Base-by-base conservation (phyloP, 2,888 invertebrate genomes). In the Apoderus coryli region DNA sequence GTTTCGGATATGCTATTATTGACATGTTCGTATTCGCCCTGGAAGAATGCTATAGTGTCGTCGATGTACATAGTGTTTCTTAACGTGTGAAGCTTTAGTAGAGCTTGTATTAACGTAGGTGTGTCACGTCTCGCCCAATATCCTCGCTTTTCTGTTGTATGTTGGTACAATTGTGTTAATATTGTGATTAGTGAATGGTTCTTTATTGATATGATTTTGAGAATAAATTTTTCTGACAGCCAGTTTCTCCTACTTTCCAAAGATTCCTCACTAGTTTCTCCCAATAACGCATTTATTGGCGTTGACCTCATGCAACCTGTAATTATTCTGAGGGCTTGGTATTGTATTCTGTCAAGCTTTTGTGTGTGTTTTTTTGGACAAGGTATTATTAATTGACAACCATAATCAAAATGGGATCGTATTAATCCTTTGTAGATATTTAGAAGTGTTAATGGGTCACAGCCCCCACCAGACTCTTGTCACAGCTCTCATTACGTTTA, bases 361-460 rank as follows among this genome's bases (percentile, higher is more conserved):
- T 10, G 4, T 3, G 22, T 7, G 3, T 16, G 9, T 3, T 14
- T 3, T 30, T 15, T 16, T n/a, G 12, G 4, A 4, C 10, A 9
- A 9, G 22, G 22, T 11, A 25, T 29, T 13, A 31, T n/a, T 4
- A 11, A 10, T 7, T 10, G 10, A 9, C 11, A 5, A 3, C 28
- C 33, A 34, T 31, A 33, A 4, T 36, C 36, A 12, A 33, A 9
- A 9, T 35, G 30, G 1, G 35, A 14, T 13, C 27, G 24, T 4
- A 35, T 14, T 3, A 32, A 15, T 9, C 31, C 35, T 7, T 35
- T 35, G 14, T 30, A 35, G 2, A 30, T 10, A 4, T 11, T 25
- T 2, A 32, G 16, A 12, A 37, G 10, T 10, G 30, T 35, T 3
- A 6, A 2, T 0, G 30, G 35, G n/a, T 37, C 33, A 3, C 33